Conservation (phyloP, 1,140 invertebrate genomes). For the Rhyzopertha dominica region DNA sequence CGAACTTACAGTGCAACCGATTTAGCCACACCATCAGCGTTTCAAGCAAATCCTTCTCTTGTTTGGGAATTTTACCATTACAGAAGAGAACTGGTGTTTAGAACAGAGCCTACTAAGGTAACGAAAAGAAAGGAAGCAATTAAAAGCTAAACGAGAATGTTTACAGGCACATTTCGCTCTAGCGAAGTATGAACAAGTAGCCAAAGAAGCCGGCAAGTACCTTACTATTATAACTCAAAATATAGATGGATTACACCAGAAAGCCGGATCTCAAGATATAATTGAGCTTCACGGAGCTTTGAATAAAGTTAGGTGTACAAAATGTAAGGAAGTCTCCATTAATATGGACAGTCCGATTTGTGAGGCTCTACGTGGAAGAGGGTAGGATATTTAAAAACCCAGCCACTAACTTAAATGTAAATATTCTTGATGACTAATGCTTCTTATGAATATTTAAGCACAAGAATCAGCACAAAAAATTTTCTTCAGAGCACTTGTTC, state of each 20-base stretch:
- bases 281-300: slow-evolving; percentile 88
- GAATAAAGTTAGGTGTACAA: slow-evolving; percentile 76
- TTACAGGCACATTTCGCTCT: slow-evolving; percentile 75
- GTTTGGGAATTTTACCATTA: slow-evolving; percentile 60
- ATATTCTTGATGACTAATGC: too few species aligned
- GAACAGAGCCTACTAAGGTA: slow-evolving; percentile 51
- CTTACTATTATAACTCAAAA: slow-evolving; percentile 86
- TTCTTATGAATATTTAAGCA: too few species aligned
- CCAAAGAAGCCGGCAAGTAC: slow-evolving; percentile 53
- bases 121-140: slow-evolving; percentile 13
- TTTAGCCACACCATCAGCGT: slow-evolving; percentile 51
- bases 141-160: slow-evolving; percentile 1
- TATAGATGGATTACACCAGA: slow-evolving; percentile 82
- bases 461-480: too few species aligned
- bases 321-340: slow-evolving; percentile 63
- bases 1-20: slow-evolving; percentile 52
- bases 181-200: slow-evolving; percentile 66
- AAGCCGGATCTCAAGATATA: slow-evolving; percentile 74
- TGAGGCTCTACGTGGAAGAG: slow-evolving; percentile 52
- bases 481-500: too few species aligned
- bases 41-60: slow-evolving; percentile 49
- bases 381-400: slow-evolving; percentile 48
- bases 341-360: slow-evolving; percentile 84
- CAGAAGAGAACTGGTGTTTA: slow-evolving; percentile 51
- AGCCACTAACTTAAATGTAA: too few species aligned